Evolutionary conservation across 1,140 invertebrate species (phyloP), one percentile per base, ranked within the genome.

Genomic region (Zaprionus gabonicus): DNA sequence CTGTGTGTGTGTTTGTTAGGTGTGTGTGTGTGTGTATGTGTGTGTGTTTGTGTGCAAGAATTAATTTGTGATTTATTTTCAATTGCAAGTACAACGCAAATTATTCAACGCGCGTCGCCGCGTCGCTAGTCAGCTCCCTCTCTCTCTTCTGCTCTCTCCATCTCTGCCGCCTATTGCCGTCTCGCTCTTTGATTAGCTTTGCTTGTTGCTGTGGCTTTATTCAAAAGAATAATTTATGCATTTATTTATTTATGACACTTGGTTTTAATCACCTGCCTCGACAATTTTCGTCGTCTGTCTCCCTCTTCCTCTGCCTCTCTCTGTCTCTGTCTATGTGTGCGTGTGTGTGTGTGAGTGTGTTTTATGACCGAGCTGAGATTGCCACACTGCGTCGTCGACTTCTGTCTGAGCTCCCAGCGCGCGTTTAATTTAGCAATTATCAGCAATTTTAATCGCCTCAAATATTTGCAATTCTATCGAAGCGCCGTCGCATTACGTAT

Each of bases 191-290:
- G n/a, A 9, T 20, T 58, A 27, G 25, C 25, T 51, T 53, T 25
- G 23, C n/a, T 68, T 65, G 44, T 59, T 56, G 58, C 46, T 63
- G 62, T 70, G 71, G 20, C 63, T 68, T 77, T 77, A 58, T 75
- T 68, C 71, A 76, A 79, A 88, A 88, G 86, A 85, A 90, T 90
- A 88, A 90, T 88, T 88, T 88, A 90, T 88, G 85, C 85, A 88
- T 88, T 88, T 90, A 88, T 88, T 88, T 88, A 88, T 88, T 88
- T 88, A 88, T 88, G 84, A 90, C 85, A 88, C 85, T 88, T 88
- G 84, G 85, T 91, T 88, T 90, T 90, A 88, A 88, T 90, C 82
- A 88, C 86, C 88, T 88, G 87, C 84, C 84, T 84, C 81, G 79
- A 69, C 76, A 76, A 79, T 78, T 76, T 81, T 76, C 41, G 41